A percentile compares a stretch with the other conserved stretches of the same genome.
These are phyloP conservation scores for Linnaemya tessellans DNA, from an alignment of 2,888 invertebrate genomes.

Conservation along the genomic window DNA sequence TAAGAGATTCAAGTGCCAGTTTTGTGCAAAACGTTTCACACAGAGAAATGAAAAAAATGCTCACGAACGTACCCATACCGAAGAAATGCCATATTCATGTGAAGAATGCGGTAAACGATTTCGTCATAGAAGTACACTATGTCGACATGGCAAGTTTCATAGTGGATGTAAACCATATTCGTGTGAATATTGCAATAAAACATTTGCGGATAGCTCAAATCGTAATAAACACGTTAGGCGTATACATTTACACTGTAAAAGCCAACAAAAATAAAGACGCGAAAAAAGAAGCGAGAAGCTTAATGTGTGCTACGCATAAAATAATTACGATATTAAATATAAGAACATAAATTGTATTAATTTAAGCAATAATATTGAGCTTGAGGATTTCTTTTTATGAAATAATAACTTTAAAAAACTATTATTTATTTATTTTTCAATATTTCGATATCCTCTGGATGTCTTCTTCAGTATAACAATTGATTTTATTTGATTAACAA, in stretches of 20 bases:
- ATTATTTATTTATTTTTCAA: too few relatives aligned
- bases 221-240: slow-evolving; percentile 90
- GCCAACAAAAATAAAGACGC: neutral
- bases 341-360: too few relatives aligned
- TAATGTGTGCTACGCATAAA: too few relatives aligned
- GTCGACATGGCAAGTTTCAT: slow-evolving; percentile 89
- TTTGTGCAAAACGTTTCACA: slow-evolving; percentile 86
- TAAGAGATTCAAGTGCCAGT: slow-evolving; percentile 86
- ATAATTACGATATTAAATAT: too few relatives aligned
- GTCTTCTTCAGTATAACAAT: too few relatives aligned
- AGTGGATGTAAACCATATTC: slow-evolving; percentile 89
- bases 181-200: slow-evolving; percentile 88
- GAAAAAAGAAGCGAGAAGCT: too few relatives aligned
- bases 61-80: slow-evolving; percentile 90
- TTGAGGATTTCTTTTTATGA: too few relatives aligned
- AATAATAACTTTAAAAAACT: too few relatives aligned
- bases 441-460: too few relatives aligned
- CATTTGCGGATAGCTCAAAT: slow-evolving; percentile 93
- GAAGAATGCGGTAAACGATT: slow-evolving; percentile 90
- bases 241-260: slow-evolving; percentile 43
- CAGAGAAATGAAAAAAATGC: slow-evolving; percentile 89
- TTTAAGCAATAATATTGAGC: too few relatives aligned
- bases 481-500: too few relatives aligned
- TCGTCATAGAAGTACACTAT: slow-evolving; percentile 89
- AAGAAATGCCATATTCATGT: slow-evolving; percentile 90